Evolutionary conservation across 64 coral and sea anemone genomes (phyloP), one percentile per base, ranked within the genome.

Genomic region (Anthopleura sola): DNA sequence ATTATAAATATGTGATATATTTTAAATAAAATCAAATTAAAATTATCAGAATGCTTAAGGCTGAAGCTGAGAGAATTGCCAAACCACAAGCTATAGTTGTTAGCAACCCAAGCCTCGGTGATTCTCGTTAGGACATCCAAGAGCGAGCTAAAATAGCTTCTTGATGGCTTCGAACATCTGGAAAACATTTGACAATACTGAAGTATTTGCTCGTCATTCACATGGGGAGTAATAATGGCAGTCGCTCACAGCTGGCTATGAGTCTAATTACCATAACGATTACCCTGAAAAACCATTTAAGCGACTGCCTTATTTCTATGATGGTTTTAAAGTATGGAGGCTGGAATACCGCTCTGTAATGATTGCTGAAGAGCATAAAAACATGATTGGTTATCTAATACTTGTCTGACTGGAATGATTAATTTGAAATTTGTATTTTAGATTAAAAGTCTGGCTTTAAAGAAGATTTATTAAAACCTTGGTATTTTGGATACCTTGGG

Each of bases 281-380:
- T 79, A 79, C 76, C 36, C 76, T 24, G 76, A 79, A 79, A 79
- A 79, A 24, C 19, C 44, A 79, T 79, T 79, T 44, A 79, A 79
- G 23, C 76, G 3, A 79, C 66, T 33, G 66, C 7, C 14, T 32
- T 71, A 71, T 71, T 71, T 34, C 23, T 2, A 71, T 71, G 29
- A 71, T 71, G 8, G 34, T 34, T 32, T 71, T 71, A 33, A n/a
- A 34, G 66, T 34, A 71, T 71, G 66, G 31, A 11, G 10, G 29
- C 11, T 32, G 31, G 31, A 71, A 71, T 71, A 71, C 66, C 29
- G 13, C 26, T 11, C 14, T 29, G 3, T 10, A 34, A 34, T 29
- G 66, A 34, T 71, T 71, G 34, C 26, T 15, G 14, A 32, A 3
- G 15, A 71, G 34, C n/a, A 71, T 23, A 66, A 20, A 12, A 71